Evolutionary conservation across 2,888 invertebrate genomes (phyloP), one percentile per base, ranked within the genome.

Genomic region (Orthosia gothica): DNA sequence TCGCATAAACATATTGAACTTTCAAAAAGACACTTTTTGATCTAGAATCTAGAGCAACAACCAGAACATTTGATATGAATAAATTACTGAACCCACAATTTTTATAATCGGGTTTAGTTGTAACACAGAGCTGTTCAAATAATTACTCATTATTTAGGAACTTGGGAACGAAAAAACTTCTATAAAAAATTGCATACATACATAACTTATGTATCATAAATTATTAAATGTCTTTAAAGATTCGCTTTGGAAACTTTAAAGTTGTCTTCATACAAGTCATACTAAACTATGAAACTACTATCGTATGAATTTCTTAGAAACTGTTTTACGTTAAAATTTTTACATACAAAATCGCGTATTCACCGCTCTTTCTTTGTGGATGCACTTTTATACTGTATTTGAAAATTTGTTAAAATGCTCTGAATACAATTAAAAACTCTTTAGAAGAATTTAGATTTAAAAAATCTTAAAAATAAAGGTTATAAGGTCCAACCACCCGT

Each of bases 171-270:
- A 52, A 79, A 72, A 50, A 52, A 18, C 18, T 59, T 49, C 23
- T 72, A 76, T n/a, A 50, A 26, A 67, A 74, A 81, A 49, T 32
- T 63, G 13, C 49, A 47, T 76, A 76, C 77, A 82, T 77, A 82
- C 68, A 82, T 77, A 63, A 47, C 52, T 50, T 76, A 78, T 82
- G 68, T 78, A 82, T 63, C 61, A 82, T 82, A 74, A 47, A 67
- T 68, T 45, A 66, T 50, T 52, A 20, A 26, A 61, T 52, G 40
- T 75, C 1, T 52, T 65, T 32, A 55, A 65, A 65, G 76, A 65
- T 61, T 65, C 65, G 18, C 55, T 81, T 81, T 23, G 23, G 54
- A 75, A 81, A 47, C 70, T 77, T 68, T 32, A 55, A 54, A 55
- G 40, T 32, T 15, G n/a, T 82, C 23, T 66, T 70, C 69, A 54